Conservation (phyloP, 2,888 invertebrate species). For the Drosophila paranaensis region DNA sequence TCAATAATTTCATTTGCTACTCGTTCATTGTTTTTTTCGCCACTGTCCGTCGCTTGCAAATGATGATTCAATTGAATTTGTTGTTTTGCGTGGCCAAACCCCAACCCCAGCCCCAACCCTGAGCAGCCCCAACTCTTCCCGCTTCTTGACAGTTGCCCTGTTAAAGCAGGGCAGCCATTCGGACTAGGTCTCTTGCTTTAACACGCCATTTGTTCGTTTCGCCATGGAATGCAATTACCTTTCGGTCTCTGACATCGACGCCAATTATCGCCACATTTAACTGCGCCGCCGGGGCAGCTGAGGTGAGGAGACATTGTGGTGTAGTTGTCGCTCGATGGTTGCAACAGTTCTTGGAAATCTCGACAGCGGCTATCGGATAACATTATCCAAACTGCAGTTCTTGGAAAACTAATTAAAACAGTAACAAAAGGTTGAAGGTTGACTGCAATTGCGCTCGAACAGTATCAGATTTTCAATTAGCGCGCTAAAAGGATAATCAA, state of each 20-base stretch:
- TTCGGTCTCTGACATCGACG: constrained; percentile 52
- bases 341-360: constrained; percentile 36
- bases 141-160: neutral
- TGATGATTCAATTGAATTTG: constrained; percentile 71
- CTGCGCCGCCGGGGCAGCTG: constrained; percentile 6
- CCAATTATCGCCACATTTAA: constrained; percentile 59
- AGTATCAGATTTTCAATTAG: constrained; percentile 15
- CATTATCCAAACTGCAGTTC: constrained; percentile 12
- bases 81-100: constrained; percentile 22
- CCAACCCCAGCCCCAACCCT: neutral
- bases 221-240: constrained; percentile 62
- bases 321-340: neutral
- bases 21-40: constrained; percentile 58
- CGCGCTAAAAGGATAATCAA: neutral
- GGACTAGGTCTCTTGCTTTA: constrained; percentile 24
- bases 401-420: constrained; percentile 27
- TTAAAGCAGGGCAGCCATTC: constrained; percentile 24
- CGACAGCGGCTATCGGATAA: constrained; percentile 9
- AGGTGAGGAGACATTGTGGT: neutral
- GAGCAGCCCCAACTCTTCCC: neutral
- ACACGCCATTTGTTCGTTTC: constrained; percentile 62
- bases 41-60: constrained; percentile 33
- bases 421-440: constrained; percentile 22
- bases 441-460: constrained; percentile 2
- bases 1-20: constrained; percentile 71